Evolutionary conservation across 2,113 vertebrate genomes (phyloP).

Genomic region (Phalacrocorax pelagicus): DNA sequence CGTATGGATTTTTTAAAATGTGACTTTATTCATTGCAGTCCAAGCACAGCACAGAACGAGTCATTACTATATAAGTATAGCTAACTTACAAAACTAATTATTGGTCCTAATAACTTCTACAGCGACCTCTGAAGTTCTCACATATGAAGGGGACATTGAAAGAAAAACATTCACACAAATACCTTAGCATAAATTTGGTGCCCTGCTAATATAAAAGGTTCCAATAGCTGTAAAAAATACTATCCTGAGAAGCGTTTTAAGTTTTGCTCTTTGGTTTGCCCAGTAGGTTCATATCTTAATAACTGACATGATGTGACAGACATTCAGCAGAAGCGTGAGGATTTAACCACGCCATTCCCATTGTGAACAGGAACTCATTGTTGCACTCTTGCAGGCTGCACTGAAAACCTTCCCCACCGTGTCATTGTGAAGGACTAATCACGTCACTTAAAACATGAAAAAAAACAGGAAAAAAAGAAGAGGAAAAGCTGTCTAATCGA

Average conservation of each 20-base stretch:
- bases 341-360: background rate
- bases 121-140: background rate
- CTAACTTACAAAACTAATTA: background rate
- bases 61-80: background rate
- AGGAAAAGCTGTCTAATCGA: constrained; percentile 29
- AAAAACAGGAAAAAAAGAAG: no score
- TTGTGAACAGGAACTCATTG: background rate
- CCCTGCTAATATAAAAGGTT: background rate
- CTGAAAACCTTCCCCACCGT: background rate
- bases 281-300: background rate
- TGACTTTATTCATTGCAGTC: background rate
- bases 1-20: background rate
- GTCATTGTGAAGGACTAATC: constrained; percentile 3
- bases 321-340: rapidly evolving
- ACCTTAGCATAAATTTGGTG: background rate
- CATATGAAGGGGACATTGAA: background rate
- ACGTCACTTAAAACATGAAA: background rate
- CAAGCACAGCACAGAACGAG: background rate
- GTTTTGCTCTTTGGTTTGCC: background rate
- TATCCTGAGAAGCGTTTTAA: background rate
- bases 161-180: background rate
- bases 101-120: background rate
- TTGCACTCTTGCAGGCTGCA: background rate
- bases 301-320: background rate
- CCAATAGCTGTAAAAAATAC: background rate